Conservation (phyloP, 2,797 vertebrate species). For the Melanotaenia parkinsoni region DNA sequence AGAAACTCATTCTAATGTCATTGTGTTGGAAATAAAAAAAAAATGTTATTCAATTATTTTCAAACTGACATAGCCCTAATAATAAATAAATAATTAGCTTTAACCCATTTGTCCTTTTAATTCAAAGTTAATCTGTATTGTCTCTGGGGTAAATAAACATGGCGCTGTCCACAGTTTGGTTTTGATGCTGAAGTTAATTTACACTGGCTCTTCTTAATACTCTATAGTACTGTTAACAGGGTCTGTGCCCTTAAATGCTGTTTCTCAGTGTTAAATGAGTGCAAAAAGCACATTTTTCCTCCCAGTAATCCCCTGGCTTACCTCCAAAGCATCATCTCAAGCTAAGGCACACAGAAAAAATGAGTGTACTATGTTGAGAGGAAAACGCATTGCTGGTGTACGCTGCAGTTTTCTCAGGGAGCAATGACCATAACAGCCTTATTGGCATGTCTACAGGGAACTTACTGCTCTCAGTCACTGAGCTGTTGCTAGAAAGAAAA, state of each 20-base stretch:
- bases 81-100: slow-evolving; percentile 38
- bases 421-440: slow-evolving; percentile 67
- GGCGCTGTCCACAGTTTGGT: slow-evolving; percentile 16
- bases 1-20: no score
- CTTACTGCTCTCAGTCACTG: slow-evolving; percentile 43
- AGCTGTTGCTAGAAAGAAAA: slow-evolving; percentile 46
- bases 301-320: slow-evolving; percentile 65
- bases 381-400: slow-evolving; percentile 73
- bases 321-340: slow-evolving; percentile 70
- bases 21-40: not conserved
- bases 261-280: slow-evolving; percentile 65
- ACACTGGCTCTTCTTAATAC: slow-evolving; percentile 54
- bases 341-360: slow-evolving; percentile 54
- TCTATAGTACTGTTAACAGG: slow-evolving; percentile 59
- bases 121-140: slow-evolving; percentile 45
- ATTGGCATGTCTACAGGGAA: slow-evolving; percentile 66
- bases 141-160: slow-evolving; percentile 53
- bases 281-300: slow-evolving; percentile 63
- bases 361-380: slow-evolving; percentile 53
- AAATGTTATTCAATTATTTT: no score
- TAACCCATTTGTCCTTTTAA: slow-evolving; percentile 33
- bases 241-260: slow-evolving; percentile 60
- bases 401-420: slow-evolving; percentile 66
- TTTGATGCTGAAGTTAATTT: slow-evolving; percentile 35
- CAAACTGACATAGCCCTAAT: not conserved